Evolutionary conservation across 2,797 vertebrate species (phyloP), one percentile per base, ranked within the genome.

Genomic region (Antennarius maculatus): DNA sequence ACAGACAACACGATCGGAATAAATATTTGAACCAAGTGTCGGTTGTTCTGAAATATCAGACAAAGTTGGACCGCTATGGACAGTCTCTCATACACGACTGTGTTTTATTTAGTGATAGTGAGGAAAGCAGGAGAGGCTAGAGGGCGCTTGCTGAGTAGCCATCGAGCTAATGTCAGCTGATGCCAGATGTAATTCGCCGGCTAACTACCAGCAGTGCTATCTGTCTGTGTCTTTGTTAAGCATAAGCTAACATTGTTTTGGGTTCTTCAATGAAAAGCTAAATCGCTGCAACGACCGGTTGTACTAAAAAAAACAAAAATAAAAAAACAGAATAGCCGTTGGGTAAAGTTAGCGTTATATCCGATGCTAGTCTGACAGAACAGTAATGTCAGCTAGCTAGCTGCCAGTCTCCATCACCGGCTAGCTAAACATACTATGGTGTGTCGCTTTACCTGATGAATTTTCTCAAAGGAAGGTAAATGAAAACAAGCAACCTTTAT

Each of bases 391-490:
- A 69, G 83, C 83, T 83, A 88, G 83, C 82, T 90, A 87, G 86
- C 86, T 82, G 85, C 86, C 84, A 82, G 84, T 88, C 91, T 92
- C 92, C 92, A 92, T 92, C 90, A 89, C 90, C 90, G 88, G 90
- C 84, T 90, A 87, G 81, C 89, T 90, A 76, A 70, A 78, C 74
- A 86, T 85, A 85, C 85, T 77, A 61, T 18, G 76, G 66, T 47
- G 66, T 86, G 83, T 72, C 86, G 86, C 75, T 79, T 69, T 61
- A 78, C 75, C 71, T 64, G 77, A 51, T 71, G 57, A 47, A 65
- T 88, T 73, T 54, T 70, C 61, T 83, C 60, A 75, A 70, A 79
- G 27, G 47, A 61, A 76, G 48, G 14, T 48, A 75, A 82, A 83
- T 45, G 27, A 76, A 89, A 73, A 76, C 63, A 79, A 82, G 71